Conservation (phyloP, 2,113 vertebrate genomes). For the Calyptomena viridis region DNA sequence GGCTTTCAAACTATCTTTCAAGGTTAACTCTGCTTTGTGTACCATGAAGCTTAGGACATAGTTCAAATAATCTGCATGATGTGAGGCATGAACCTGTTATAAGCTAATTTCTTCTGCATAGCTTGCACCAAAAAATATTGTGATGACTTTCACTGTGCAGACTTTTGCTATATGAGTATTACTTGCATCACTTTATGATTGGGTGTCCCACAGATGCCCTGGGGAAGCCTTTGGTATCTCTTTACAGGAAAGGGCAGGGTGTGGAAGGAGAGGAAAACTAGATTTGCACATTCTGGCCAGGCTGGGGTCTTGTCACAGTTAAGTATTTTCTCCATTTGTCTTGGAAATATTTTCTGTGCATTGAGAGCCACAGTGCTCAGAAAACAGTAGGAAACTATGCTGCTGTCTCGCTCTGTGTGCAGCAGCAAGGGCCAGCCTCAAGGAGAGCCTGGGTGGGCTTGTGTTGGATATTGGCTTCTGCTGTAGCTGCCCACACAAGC, state of each 20-base stretch:
- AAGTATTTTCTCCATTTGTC: background rate
- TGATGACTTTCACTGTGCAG: background rate
- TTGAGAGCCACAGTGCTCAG: background rate
- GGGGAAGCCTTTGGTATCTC: background rate
- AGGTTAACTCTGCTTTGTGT: background rate
- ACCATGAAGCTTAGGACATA: background rate
- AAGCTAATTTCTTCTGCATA: background rate
- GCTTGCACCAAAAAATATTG: background rate
- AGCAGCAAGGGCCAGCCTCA: background rate
- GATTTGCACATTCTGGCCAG: background rate
- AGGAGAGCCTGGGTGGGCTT: conserved; percentile 22
- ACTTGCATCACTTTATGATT: background rate
- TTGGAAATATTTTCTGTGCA: background rate
- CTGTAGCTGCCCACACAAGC: background rate
- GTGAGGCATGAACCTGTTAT: background rate
- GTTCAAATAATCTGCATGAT: background rate
- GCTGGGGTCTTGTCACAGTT: background rate
- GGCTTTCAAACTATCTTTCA: too few species aligned
- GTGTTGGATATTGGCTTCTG: background rate
- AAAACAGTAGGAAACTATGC: background rate
- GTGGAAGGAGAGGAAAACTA: background rate
- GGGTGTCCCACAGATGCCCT: background rate
- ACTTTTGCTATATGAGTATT: background rate
- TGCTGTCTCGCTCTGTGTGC: background rate
- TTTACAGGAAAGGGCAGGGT: background rate